Conservation (phyloP, 2,888 invertebrate species). For the Leptinotarsa juncta region DNA sequence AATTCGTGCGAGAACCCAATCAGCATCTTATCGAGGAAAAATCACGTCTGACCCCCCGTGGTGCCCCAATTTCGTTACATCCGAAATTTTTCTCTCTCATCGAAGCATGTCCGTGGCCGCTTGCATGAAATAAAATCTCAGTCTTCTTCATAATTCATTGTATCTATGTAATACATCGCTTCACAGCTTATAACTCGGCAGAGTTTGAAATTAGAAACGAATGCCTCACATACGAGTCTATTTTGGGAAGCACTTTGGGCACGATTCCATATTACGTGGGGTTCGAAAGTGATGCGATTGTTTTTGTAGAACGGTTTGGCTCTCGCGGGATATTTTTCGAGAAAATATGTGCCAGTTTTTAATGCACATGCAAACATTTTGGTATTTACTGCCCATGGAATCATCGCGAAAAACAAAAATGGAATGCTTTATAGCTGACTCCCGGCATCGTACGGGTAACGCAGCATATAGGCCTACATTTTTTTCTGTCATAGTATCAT, state of each 20-base stretch:
- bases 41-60: background rate
- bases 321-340: conserved; percentile 27
- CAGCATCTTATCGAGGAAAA: background rate
- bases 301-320: conserved; percentile 44
- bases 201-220: conserved; percentile 45
- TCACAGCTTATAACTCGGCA: conserved; percentile 42
- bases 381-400: conserved; percentile 15
- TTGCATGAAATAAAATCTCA: background rate
- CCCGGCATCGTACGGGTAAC: background rate
- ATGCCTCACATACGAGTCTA: conserved; percentile 53
- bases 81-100: background rate
- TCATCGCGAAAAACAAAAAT: background rate
- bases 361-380: conserved; percentile 40
- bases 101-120: background rate
- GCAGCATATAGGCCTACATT: no score
- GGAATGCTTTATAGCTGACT: background rate
- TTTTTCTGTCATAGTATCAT: no score
- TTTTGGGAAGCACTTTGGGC: conserved; percentile 59
- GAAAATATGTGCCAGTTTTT: conserved; percentile 41
- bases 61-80: background rate
- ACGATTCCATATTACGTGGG: conserved; percentile 57
- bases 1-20: no score
- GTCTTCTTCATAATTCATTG: conserved; percentile 3
- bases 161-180: conserved; percentile 41
- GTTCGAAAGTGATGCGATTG: conserved; percentile 54